A percentile compares a stretch with the other conserved stretches of the same genome.
Conservation (phyloP, 1,140 invertebrate genomes). For the Lanistes nyassanus region DNA sequence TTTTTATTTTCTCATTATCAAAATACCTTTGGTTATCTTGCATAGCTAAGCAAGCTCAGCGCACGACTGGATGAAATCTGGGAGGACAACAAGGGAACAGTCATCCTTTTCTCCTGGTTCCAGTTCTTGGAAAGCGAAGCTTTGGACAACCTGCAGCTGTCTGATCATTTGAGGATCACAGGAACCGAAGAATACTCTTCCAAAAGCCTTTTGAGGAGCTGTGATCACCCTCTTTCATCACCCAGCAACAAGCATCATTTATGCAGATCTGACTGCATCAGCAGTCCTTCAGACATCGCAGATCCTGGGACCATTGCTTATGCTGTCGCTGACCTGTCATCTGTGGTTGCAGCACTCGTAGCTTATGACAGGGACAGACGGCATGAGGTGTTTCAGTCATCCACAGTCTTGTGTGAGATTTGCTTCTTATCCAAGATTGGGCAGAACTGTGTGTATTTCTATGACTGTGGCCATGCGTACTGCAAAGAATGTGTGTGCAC, state of each 20-base stretch:
- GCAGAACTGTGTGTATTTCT: conserved; percentile 71
- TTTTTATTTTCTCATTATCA: too few species aligned
- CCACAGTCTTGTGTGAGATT: conserved; percentile 64
- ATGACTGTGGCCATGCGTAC: conserved; percentile 73
- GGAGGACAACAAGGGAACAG: conserved; percentile 69
- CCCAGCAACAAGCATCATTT: too few species aligned
- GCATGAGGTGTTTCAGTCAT: conserved; percentile 51
- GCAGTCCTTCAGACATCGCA: conserved; percentile 21
- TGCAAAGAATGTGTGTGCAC: conserved; percentile 74
- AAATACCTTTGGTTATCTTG: too few species aligned
- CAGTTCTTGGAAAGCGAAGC: conserved; percentile 72
- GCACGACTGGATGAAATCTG: conserved; percentile 72
- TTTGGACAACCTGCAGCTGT: conserved; percentile 66
- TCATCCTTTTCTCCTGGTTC: conserved; percentile 72
- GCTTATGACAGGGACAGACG: conserved; percentile 59
- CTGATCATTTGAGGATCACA: conserved; percentile 34
- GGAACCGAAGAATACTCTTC: too few species aligned
- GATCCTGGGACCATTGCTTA: too few species aligned
- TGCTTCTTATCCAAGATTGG: conserved; percentile 72
- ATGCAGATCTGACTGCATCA: too few species aligned
- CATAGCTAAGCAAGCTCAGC: conserved; percentile 67
- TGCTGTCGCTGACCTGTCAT: neutral
- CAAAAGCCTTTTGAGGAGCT: too few species aligned
- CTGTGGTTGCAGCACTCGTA: conserved; percentile 50
- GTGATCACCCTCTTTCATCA: too few species aligned